These are phyloP conservation scores for Coreius guichenoti DNA, from an alignment of 2,797 vertebrate genomes.

Conservation along the genomic window DNA sequence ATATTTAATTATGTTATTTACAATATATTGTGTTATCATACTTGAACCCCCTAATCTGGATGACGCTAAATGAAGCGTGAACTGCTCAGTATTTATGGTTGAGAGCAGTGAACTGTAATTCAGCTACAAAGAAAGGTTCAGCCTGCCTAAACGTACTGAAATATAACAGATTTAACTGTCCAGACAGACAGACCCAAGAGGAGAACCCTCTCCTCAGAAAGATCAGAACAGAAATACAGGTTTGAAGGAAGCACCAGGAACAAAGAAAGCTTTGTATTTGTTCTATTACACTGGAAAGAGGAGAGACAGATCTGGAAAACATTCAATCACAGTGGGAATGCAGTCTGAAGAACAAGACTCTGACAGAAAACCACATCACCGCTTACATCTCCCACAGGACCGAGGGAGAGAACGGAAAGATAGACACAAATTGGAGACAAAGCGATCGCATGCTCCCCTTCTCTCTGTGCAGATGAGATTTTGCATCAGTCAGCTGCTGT, in stretches of 20 bases:
- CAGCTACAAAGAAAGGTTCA: background rate
- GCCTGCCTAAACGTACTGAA: background rate
- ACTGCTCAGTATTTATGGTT: background rate
- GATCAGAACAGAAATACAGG: background rate
- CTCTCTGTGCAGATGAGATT: slow-evolving; percentile 28
- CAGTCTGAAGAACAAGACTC: slow-evolving; percentile 13
- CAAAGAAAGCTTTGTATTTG: background rate
- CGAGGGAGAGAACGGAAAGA: background rate
- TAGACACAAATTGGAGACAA: slow-evolving; percentile 44
- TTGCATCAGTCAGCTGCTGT: slow-evolving; percentile 34
- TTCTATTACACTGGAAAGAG: background rate
- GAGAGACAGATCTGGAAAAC: slow-evolving; percentile 22
- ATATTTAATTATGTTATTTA: background rate
- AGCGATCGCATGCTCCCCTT: slow-evolving; percentile 20
- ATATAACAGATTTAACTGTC: background rate
- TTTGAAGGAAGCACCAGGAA: background rate
- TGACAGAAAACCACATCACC: slow-evolving; percentile 40
- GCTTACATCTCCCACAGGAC: slow-evolving; percentile 35
- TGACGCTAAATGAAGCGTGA: background rate
- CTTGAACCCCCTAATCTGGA: background rate
- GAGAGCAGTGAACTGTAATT: background rate
- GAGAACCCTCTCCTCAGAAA: background rate
- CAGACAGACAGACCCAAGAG: background rate
- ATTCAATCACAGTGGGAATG: slow-evolving; percentile 25
- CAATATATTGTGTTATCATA: background rate